Evolutionary conservation across 2,113 vertebrate genomes (phyloP), one percentile per base, ranked within the genome.

Genomic region (Gnathonemus longibarbis): DNA sequence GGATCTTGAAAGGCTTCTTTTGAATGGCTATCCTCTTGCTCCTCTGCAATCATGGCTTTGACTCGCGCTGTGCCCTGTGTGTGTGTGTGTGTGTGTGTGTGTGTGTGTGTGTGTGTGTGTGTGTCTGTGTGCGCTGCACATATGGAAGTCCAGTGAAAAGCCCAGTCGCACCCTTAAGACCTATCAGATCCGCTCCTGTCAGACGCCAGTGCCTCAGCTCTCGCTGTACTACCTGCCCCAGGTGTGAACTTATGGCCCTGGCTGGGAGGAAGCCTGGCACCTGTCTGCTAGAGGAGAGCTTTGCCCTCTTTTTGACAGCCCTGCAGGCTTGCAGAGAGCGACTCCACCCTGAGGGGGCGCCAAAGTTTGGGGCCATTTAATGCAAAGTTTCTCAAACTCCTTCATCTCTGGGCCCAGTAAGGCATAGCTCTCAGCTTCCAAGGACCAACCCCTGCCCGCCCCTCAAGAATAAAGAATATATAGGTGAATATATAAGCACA

Each of bases 21-120:
- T 74, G 66, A 88, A 62, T 74, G 88, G 83, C 42, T n/a, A 46
- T 46, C 46, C 45, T 9, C 62, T 88, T 62, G 45, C 27, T 62
- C 88, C 48, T 45, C 88, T n/a, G 88, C n/a, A 48, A 62, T 42
- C 56, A n/a, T 74, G 58, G 45, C 24, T 88, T 88, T 46, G 62
- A 66, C 58, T 88, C 1, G 27, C 27, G 0, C 66, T 74, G 66
- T 74, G 66, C n/a, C 21, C 8, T 80, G 74, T 80, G 74, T 52
- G 50, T 52, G 5, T 58, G 31, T 31, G 31, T 31, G 31, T 31
- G 31, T 31, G 53, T 24, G 5, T 24, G 53, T 31, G 31, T 31
- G 31, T 31, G 31, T 31, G 31, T 31, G 53, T 24, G 5, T 24
- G 53, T 24, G 53, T 24, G 19, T 17, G 3, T 53, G 19, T 56